Percentiles rank a stretch among this genome's conserved stretches.
phyloP scores from a whole-genome alignment of 1,140 invertebrate genomes.

The Zaprionus taronus region DNA sequence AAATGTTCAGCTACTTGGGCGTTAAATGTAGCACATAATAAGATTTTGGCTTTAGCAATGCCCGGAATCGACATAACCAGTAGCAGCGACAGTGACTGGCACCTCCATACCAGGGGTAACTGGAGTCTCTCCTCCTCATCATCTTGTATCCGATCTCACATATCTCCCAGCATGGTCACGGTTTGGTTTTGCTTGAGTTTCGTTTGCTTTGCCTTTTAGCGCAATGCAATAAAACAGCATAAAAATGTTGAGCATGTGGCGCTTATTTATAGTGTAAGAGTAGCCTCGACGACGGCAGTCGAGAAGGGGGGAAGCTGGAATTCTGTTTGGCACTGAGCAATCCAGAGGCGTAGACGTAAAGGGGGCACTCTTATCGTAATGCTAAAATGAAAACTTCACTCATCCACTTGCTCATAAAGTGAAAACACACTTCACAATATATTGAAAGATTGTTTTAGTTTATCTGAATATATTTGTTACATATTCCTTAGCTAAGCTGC shows the following conservation, averaged over 20 bases:
- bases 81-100: conserved; percentile 4
- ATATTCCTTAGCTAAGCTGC: too few species aligned
- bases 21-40: conserved; percentile 82
- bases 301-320: neutral
- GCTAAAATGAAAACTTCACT: neutral
- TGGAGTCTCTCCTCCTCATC: neutral
- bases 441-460: too few species aligned
- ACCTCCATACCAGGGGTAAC: neutral
- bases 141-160: neutral
- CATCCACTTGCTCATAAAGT: too few species aligned
- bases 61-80: conserved; percentile 13
- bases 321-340: neutral
- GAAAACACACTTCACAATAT: too few species aligned
- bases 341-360: neutral
- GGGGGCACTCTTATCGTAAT: neutral
- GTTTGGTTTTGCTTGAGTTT: conserved; percentile 35
- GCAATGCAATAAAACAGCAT: conserved; percentile 80
- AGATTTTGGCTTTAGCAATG: conserved; percentile 53
- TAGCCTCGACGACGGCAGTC: neutral
- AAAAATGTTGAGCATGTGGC: conserved; percentile 79
- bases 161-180: conserved; percentile 13
- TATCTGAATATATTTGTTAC: too few species aligned
- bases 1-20: conserved; percentile 65
- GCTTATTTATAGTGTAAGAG: conserved; percentile 72
- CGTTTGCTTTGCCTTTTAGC: conserved; percentile 67